A percentile compares a stretch with the other conserved stretches of the same genome.
Conservation (phyloP, 2,113 vertebrate genomes). For the Rousettus leschenaultii region DNA sequence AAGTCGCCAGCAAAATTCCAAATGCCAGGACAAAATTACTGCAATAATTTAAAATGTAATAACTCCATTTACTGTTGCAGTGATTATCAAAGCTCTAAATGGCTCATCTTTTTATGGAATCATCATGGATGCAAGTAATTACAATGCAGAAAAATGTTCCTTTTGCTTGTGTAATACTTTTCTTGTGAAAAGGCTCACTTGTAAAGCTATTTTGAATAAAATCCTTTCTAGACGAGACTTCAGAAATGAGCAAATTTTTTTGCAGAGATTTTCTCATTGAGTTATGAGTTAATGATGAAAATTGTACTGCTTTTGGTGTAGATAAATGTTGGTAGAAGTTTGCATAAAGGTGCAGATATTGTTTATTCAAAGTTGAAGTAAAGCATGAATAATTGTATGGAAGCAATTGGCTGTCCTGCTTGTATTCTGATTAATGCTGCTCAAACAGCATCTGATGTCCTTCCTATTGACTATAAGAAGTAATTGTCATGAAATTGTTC, state of each 20-base stretch:
- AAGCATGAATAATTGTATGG: background rate
- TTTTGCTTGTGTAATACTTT: background rate
- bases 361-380: background rate
- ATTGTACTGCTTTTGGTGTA: background rate
- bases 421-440: background rate
- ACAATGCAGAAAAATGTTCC: background rate
- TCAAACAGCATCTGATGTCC: background rate
- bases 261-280: background rate
- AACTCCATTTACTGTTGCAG: background rate
- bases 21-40: conserved; percentile 19
- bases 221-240: background rate
- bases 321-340: conserved; percentile 6
- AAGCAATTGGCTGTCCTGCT: background rate
- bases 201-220: conserved; percentile 23
- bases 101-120: background rate
- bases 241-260: background rate
- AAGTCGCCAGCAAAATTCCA: conserved; percentile 19
- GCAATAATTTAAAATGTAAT: conserved; percentile 5
- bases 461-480: background rate
- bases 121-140: background rate
- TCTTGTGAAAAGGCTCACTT: background rate
- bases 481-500: conserved; percentile 2
- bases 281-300: background rate
- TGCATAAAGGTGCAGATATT: background rate
- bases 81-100: conserved; percentile 31